A percentile compares a stretch with the other conserved stretches of the same genome.
Evolutionary conservation across 2,113 vertebrate species (phyloP).

Genomic region (Camelus dromedarius): DNA sequence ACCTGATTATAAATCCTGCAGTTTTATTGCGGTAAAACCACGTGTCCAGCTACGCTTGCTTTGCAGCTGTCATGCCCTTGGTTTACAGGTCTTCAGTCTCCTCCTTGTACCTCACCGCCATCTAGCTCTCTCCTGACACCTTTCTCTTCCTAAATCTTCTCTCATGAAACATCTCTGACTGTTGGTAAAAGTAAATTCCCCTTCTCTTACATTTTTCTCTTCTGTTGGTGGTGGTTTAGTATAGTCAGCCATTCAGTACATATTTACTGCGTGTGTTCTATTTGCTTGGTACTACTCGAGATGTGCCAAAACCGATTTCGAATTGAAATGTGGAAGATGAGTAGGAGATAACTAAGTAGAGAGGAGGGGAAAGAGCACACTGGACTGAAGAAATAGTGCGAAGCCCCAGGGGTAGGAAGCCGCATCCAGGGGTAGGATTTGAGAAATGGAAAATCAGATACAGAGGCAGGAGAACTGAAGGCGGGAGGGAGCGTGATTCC

Average conservation of each 20-base stretch:
- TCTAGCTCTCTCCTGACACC: background rate
- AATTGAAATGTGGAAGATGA: background rate
- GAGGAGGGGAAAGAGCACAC: background rate
- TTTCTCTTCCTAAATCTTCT: background rate
- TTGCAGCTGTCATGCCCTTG: background rate
- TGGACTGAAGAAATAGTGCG: background rate
- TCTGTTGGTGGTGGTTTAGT: background rate
- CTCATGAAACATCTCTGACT: background rate
- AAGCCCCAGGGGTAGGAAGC: background rate
- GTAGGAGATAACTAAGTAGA: background rate
- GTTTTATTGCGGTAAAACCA: background rate
- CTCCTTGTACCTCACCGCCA: too few species aligned
- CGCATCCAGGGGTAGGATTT: background rate
- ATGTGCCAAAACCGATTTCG: background rate
- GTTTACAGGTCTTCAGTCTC: background rate
- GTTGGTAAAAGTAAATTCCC: background rate
- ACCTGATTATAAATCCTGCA: background rate
- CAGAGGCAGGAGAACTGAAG: background rate
- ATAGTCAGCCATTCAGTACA: background rate
- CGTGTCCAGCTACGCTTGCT: background rate
- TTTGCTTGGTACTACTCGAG: background rate
- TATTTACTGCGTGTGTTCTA: background rate
- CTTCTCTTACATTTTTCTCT: background rate
- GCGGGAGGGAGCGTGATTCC: rapidly evolving
- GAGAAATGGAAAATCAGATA: background rate